phyloP scores from a whole-genome alignment of 2,888 invertebrate genomes.

The Corbicula japonica region DNA sequence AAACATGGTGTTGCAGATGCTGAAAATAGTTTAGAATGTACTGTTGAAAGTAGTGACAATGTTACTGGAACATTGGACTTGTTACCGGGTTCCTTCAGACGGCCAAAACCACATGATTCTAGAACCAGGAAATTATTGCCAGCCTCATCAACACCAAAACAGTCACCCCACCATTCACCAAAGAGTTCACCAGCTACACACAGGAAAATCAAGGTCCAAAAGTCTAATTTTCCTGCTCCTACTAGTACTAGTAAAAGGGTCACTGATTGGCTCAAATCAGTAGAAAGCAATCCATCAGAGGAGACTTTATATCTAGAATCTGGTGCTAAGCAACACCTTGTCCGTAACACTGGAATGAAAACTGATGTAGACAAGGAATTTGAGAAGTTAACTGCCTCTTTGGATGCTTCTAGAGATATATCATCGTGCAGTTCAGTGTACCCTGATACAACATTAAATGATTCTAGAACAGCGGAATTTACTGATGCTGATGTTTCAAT shows the following conservation, averaged over 20 bases:
- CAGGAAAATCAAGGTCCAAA: slow-evolving; percentile 72
- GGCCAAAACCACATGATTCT: slow-evolving; percentile 69
- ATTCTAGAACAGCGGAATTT: slow-evolving; percentile 55
- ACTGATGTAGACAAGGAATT: slow-evolving; percentile 73
- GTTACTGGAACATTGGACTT: slow-evolving; percentile 67
- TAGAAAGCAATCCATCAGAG: slow-evolving; percentile 71
- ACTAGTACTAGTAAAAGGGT: slow-evolving; percentile 80
- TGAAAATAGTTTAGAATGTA: slow-evolving; percentile 56
- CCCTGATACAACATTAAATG: slow-evolving; percentile 63
- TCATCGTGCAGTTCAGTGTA: slow-evolving; percentile 67
- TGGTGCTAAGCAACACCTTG: slow-evolving; percentile 57
- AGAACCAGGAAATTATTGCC: slow-evolving; percentile 64
- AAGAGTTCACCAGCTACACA: slow-evolving; percentile 73
- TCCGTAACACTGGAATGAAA: slow-evolving; percentile 69
- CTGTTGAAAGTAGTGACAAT: slow-evolving; percentile 66
- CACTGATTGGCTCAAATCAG: slow-evolving; percentile 85
- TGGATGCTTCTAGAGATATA: slow-evolving; percentile 62
- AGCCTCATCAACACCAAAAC: slow-evolving; percentile 75
- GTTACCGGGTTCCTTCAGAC: slow-evolving; percentile 53
- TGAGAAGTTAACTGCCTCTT: slow-evolving; percentile 37
- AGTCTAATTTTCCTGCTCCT: slow-evolving; percentile 73
- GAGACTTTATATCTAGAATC: slow-evolving; percentile 64
- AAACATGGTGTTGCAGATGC: slow-evolving; percentile 75
- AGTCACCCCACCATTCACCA: slow-evolving; percentile 74
- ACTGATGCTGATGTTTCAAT: slow-evolving; percentile 54